A percentile compares a stretch with the other conserved stretches of the same genome.
These are phyloP conservation scores for Tetragnatha montana DNA, from an alignment of 2,888 invertebrate genomes.

Conservation along the genomic window DNA sequence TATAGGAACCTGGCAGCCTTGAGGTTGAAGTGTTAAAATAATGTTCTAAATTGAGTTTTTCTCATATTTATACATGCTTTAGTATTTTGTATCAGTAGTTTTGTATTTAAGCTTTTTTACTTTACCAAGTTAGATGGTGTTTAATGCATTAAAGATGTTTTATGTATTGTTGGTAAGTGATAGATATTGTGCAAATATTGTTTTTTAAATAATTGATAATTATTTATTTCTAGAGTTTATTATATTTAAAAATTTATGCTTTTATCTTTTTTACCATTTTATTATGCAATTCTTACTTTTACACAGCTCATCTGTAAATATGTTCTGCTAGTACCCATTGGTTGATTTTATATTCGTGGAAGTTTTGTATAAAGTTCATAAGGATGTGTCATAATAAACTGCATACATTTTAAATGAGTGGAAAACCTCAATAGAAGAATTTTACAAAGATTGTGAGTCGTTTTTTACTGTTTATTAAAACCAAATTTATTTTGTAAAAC, in stretches of 20 bases:
- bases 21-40: too few relatives aligned
- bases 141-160: too few relatives aligned
- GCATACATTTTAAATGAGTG: slow-evolving; percentile 30
- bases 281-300: not conserved
- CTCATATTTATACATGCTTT: too few relatives aligned
- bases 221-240: not conserved
- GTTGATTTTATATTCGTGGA: slow-evolving; percentile 13
- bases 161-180: too few relatives aligned
- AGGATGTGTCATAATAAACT: slow-evolving; percentile 34
- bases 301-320: not conserved
- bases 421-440: too few relatives aligned
- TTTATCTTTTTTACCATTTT: too few relatives aligned
- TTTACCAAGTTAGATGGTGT: too few relatives aligned
- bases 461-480: not conserved
- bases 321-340: not conserved
- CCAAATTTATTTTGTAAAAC: not conserved
- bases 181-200: not conserved
- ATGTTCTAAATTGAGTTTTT: too few relatives aligned
- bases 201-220: not conserved
- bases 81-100: too few relatives aligned
- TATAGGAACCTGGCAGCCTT: too few relatives aligned
- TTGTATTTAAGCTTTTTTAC: too few relatives aligned
- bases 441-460: too few relatives aligned
- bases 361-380: slow-evolving; percentile 40
- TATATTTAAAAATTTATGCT: not conserved